These are phyloP conservation scores for Abscondita cerata DNA, from an alignment of 2,888 invertebrate genomes.

Conservation along the genomic window DNA sequence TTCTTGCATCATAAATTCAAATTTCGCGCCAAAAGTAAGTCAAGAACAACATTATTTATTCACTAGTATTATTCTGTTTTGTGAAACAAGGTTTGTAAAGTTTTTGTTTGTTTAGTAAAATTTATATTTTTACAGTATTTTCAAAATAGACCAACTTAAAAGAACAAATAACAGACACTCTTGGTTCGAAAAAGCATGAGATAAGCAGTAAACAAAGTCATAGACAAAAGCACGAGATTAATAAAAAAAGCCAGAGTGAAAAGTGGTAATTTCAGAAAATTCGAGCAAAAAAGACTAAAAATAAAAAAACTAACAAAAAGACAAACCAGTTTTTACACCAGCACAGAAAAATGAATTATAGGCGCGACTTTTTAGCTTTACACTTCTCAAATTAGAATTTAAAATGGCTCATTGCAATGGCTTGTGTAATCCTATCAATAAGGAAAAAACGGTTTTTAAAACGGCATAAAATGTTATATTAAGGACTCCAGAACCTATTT, in stretches of 20 bases:
- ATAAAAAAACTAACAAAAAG: not conserved
- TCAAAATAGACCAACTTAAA: too few relatives aligned
- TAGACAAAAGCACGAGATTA: not conserved
- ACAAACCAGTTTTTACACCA: not conserved
- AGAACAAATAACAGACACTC: conserved; percentile 2
- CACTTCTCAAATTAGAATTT: not conserved
- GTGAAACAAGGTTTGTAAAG: too few relatives aligned
- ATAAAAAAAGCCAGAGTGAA: not conserved
- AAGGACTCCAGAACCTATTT: not conserved
- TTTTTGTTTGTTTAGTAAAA: not conserved
- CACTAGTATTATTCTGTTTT: too few relatives aligned
- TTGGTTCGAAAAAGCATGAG: not conserved
- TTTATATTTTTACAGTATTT: conserved; percentile 1
- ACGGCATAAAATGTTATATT: conserved; percentile 1
- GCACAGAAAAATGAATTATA: not conserved
- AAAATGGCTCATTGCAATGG: not conserved
- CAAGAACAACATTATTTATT: too few relatives aligned
- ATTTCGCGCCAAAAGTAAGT: too few relatives aligned
- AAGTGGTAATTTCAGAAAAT: not conserved
- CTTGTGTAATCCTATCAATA: not conserved
- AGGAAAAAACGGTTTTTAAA: conserved; percentile 2
- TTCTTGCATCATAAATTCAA: too few relatives aligned
- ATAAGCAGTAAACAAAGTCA: not conserved
- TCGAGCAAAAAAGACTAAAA: too few relatives aligned
- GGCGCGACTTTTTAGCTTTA: not conserved